phyloP scores from a whole-genome alignment of 2,113 vertebrate species.

The Austrofundulus limnaeus region DNA sequence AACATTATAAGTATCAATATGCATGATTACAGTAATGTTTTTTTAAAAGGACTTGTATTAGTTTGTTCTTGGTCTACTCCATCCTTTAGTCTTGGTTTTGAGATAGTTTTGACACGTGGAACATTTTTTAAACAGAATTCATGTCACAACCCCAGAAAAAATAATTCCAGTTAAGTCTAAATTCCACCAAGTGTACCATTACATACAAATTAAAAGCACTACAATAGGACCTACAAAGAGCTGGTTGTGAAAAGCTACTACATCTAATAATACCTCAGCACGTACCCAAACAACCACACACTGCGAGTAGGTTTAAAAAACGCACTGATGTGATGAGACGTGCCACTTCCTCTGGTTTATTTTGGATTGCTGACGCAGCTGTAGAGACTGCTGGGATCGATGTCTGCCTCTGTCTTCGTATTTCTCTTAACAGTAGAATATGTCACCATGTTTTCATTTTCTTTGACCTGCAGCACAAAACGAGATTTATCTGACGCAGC shows the following conservation, averaged over 20 bases:
- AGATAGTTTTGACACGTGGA: too few relatives aligned
- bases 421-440: conserved; percentile 10
- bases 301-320: neutral
- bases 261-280: neutral
- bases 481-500: neutral
- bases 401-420: neutral
- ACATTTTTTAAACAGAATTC: too few relatives aligned
- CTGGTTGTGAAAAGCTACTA: neutral
- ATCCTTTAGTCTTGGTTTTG: too few relatives aligned
- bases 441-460: conserved; percentile 1
- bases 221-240: neutral
- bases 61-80: too few relatives aligned
- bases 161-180: too few relatives aligned
- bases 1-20: too few relatives aligned
- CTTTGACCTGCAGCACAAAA: conserved; percentile 4
- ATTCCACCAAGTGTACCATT: too few relatives aligned
- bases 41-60: too few relatives aligned
- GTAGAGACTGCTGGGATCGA: neutral
- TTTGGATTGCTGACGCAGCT: neutral
- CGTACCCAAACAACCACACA: neutral
- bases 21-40: too few relatives aligned
- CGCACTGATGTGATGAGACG: neutral
- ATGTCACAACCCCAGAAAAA: too few relatives aligned
- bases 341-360: neutral
- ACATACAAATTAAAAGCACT: neutral